Percentiles rank a stretch among this genome's conserved stretches.
Conservation (phyloP, 2,113 vertebrate species). For the Periophthalmodon schlosseri region DNA sequence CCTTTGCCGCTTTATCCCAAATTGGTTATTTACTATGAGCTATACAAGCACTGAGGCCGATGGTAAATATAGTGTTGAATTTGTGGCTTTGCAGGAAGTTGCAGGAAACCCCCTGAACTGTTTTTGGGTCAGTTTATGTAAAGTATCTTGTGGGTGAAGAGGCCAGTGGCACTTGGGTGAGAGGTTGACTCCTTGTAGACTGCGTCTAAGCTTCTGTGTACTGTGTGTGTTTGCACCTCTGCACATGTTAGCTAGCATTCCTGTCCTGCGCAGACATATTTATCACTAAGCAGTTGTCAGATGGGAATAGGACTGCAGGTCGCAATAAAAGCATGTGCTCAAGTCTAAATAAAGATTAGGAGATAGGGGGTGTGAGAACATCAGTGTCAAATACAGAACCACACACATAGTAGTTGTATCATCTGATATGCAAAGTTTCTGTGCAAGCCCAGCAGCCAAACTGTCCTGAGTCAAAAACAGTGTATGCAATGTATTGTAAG, state of each 20-base stretch:
- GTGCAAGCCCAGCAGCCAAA: neutral
- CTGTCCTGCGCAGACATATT: constrained; percentile 38
- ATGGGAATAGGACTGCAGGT: constrained; percentile 25
- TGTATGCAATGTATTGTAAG: neutral
- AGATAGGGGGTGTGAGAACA: constrained; percentile 33
- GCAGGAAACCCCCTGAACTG: constrained; percentile 46
- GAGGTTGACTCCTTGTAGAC: constrained; percentile 38
- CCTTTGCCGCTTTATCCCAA: constrained; percentile 11
- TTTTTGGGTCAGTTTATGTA: constrained; percentile 32
- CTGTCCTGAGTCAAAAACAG: neutral
- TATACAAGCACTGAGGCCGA: constrained; percentile 26
- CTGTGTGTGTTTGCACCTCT: constrained; percentile 26
- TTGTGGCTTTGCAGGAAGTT: constrained; percentile 48
- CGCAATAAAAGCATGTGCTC: constrained; percentile 42
- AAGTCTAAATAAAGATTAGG: constrained; percentile 67
- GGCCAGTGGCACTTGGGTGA: constrained; percentile 41
- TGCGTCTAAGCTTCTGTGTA: neutral
- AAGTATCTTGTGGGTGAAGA: constrained; percentile 25
- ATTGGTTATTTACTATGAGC: constrained; percentile 32
- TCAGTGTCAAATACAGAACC: constrained; percentile 24
- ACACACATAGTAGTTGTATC: constrained; percentile 30
- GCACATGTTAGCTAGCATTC: constrained; percentile 43
- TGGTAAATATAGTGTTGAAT: constrained; percentile 29
- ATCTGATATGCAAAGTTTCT: constrained; percentile 18
- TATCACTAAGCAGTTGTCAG: constrained; percentile 39